Evolutionary conservation across 2,888 invertebrate genomes (phyloP).

Genomic region (Phorcus lineatus): DNA sequence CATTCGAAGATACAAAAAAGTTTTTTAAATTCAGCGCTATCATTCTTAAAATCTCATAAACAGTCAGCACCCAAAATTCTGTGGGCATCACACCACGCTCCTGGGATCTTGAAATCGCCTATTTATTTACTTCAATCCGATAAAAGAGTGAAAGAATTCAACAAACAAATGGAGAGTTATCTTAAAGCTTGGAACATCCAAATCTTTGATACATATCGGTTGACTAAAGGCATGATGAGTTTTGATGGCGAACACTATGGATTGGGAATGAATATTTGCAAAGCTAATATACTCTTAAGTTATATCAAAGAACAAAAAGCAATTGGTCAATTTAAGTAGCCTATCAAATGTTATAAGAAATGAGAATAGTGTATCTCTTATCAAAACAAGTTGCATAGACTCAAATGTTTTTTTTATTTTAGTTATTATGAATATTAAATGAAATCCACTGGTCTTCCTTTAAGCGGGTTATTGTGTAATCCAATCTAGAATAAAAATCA

Average conservation of each 20-base stretch:
- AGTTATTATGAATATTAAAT: no score
- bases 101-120: no score
- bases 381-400: no score
- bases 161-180: conserved; percentile 18
- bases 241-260: conserved; percentile 41
- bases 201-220: conserved; percentile 36
- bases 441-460: no score
- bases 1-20: background rate
- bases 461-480: no score
- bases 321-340: no score
- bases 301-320: conserved; percentile 31
- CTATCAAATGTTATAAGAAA: no score
- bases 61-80: conserved; percentile 28
- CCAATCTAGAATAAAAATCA: no score
- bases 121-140: conserved; percentile 24
- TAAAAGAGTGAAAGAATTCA: conserved; percentile 29
- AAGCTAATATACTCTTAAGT: conserved; percentile 32
- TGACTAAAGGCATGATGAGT: no score
- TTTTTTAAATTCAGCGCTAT: background rate
- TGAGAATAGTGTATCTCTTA: no score
- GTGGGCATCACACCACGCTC: no score
- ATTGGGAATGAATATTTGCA: conserved; percentile 34
- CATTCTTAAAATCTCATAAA: background rate
- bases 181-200: conserved; percentile 26
- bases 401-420: no score